These are phyloP conservation scores for Canis aureus DNA, from an alignment of 2,113 vertebrate species.

Conservation along the genomic window DNA sequence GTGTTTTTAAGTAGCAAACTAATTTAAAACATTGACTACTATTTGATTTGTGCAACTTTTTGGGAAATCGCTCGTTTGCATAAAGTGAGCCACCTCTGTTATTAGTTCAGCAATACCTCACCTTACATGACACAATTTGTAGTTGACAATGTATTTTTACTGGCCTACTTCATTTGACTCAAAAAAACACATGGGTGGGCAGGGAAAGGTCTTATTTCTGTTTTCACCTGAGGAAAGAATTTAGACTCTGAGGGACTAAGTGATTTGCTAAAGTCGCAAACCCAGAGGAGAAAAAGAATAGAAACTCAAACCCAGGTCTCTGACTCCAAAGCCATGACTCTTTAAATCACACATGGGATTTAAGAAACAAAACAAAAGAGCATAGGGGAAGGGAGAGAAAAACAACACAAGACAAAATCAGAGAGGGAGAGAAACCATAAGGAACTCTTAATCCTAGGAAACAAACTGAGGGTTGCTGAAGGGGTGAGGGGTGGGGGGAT, in stretches of 20 bases:
- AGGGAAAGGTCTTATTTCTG: neutral
- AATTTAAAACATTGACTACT: conserved; percentile 40
- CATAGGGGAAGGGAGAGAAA: too few species aligned
- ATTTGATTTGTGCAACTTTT: conserved; percentile 46
- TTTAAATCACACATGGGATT: neutral
- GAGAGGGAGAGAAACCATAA: too few species aligned
- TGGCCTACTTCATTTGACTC: neutral
- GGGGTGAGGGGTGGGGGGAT: too few species aligned
- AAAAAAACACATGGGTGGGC: neutral
- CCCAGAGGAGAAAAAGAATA: neutral
- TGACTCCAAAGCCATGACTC: neutral
- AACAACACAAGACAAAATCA: too few species aligned
- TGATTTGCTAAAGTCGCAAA: neutral
- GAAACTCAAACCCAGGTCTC: neutral
- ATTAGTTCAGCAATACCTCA: neutral
- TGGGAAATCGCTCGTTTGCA: neutral
- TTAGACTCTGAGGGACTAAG: neutral
- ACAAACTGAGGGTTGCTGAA: too few species aligned
- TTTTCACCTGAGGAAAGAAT: conserved; percentile 35
- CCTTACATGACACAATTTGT: neutral
- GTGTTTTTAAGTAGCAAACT: conserved; percentile 24
- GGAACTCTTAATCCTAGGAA: too few species aligned
- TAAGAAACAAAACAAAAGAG: too few species aligned
- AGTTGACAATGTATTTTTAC: neutral
- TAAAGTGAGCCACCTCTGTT: neutral